Conservation (phyloP, 2,113 vertebrate genomes). For the Fulmarus glacialis region DNA sequence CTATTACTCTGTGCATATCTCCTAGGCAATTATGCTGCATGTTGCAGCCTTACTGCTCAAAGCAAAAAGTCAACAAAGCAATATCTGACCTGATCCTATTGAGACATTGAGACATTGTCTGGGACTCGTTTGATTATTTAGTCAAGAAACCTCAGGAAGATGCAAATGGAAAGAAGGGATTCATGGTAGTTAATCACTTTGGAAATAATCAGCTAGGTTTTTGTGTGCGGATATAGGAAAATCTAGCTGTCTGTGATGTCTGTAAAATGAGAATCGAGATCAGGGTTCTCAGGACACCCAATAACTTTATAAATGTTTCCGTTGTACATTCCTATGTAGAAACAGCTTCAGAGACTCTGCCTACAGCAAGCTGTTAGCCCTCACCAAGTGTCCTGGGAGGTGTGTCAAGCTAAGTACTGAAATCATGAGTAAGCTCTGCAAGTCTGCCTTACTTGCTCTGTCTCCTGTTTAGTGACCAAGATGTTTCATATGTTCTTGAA, state of each 20-base stretch:
- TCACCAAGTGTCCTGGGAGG: not conserved
- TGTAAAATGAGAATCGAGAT: not conserved
- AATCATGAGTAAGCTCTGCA: not conserved
- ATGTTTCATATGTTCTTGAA: not conserved
- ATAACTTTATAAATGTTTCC: not conserved
- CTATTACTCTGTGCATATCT: not conserved
- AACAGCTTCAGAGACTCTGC: not conserved
- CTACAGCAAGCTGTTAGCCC: not conserved
- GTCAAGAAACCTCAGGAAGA: not conserved
- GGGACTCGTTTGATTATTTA: not conserved
- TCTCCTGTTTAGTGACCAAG: not conserved
- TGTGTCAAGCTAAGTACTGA: not conserved
- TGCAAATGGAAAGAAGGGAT: not conserved
- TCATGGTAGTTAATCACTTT: not conserved
- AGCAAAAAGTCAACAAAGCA: not conserved
- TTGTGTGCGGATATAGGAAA: not conserved
- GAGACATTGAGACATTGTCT: not conserved
- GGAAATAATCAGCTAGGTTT: not conserved
- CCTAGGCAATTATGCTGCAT: not conserved
- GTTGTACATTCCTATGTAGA: not conserved
- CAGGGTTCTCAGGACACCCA: not conserved
- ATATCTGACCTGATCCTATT: not conserved
- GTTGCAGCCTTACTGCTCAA: not conserved
- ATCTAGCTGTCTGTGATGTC: not conserved
- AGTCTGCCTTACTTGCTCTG: not conserved